A percentile compares a stretch with the other conserved stretches of the same genome.
Evolutionary conservation across 2,888 invertebrate genomes (phyloP).

Genomic region (Oxycera nigricornis): DNA sequence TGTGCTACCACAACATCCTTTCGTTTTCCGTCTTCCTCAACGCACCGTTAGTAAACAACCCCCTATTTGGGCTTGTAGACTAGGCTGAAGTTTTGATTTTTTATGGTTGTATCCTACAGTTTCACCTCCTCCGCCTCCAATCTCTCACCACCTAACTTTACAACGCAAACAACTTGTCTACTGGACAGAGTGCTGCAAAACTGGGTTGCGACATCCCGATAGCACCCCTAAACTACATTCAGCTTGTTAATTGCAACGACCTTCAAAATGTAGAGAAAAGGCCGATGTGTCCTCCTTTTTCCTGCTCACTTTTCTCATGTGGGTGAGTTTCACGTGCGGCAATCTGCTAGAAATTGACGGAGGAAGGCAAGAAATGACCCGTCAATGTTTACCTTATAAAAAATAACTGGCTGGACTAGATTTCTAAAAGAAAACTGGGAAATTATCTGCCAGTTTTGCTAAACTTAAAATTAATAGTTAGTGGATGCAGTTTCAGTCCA

Average conservation of each 20-base stretch:
- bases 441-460: too few species aligned
- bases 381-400: too few species aligned
- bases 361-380: neutral
- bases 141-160: neutral
- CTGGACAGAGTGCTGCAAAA: neutral
- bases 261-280: slow-evolving; percentile 19
- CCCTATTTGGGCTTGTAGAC: too few species aligned
- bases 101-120: too few species aligned
- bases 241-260: slow-evolving; percentile 34
- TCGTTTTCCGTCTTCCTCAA: too few species aligned
- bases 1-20: neutral
- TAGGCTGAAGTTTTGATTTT: too few species aligned
- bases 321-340: neutral
- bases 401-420: too few species aligned
- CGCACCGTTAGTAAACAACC: too few species aligned
- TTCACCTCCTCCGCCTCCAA: too few species aligned
- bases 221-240: neutral
- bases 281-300: neutral
- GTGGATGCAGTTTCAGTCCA: too few species aligned
- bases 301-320: neutral
- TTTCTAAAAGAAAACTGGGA: too few species aligned
- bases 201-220: neutral
- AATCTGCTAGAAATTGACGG: neutral
- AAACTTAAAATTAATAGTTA: too few species aligned
- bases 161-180: neutral